Evolutionary conservation across 1,140 invertebrate species (phyloP).

Genomic region (Coenobita brevimanus): DNA sequence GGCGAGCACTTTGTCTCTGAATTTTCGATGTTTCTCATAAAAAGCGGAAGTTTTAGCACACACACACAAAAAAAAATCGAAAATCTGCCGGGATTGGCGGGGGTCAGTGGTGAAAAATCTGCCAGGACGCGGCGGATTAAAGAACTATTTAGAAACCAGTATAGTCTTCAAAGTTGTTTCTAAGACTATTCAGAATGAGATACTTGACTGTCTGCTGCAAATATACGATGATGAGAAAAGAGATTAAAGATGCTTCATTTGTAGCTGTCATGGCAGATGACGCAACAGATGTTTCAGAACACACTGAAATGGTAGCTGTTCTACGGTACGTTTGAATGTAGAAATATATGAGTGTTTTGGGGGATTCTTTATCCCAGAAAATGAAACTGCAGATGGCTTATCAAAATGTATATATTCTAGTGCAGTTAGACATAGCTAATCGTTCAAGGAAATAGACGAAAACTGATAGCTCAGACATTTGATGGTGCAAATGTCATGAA

Average conservation of each 20-base stretch:
- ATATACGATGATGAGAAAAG: conserved; percentile 69
- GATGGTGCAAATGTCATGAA: conserved; percentile 71
- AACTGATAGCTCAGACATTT: conserved; percentile 72
- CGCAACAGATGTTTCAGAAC: conserved; percentile 71
- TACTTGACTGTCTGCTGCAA: conserved; percentile 53
- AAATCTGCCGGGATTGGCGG: too few relatives aligned
- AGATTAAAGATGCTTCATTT: conserved; percentile 71
- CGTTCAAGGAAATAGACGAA: conserved; percentile 65
- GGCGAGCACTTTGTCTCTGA: too few relatives aligned
- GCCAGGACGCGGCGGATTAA: too few relatives aligned
- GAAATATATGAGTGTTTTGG: conserved; percentile 71
- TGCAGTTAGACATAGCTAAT: conserved; percentile 68
- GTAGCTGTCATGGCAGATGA: conserved; percentile 72
- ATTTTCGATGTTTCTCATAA: too few relatives aligned
- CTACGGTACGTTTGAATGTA: conserved; percentile 70
- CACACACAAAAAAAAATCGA: too few relatives aligned
- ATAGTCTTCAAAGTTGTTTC: conserved; percentile 51
- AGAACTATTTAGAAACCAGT: conserved; percentile 67
- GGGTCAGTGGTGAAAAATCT: too few relatives aligned
- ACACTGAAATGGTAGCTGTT: conserved; percentile 70
- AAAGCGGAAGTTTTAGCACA: too few relatives aligned
- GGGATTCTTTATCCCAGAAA: conserved; percentile 70
- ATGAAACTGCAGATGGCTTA: conserved; percentile 52
- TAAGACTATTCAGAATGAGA: conserved; percentile 65
- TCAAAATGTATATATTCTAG: conserved; percentile 63